Evolutionary conservation across 2,888 invertebrate genomes (phyloP), one percentile per base, ranked within the genome.

Genomic region (Eudemis profundana): DNA sequence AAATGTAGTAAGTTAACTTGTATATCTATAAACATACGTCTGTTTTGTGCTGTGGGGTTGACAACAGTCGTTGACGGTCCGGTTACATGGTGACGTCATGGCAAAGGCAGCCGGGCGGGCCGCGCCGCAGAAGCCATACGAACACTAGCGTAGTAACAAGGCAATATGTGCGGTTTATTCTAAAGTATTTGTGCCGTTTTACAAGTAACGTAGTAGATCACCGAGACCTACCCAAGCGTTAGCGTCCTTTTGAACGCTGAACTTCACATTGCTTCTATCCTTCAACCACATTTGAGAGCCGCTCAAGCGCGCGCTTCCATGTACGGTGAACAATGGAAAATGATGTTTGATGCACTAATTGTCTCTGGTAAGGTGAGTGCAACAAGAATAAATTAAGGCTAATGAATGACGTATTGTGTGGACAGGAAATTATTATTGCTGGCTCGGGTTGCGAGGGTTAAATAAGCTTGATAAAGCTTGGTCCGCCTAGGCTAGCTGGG

Each of bases 341-440:
- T 70, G 61, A 67, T 74, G 67, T 70, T 67, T 67, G 72, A 72
- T 75, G 76, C 77, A 76, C 75, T 75, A 76, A 78, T 80, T 81
- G 77, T 78, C 74, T 72, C 72, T 75, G 71, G 78, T 78, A 79
- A 89, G 86, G 87, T 87, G 84, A 85, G 85, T 85, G 86, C 83
- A 86, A 87, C 85, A 78, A 87, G 86, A 83, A 89, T 90, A 88
- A 90, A 90, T 91, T 90, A 89, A 88, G 87, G 88, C 82, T 90
- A 91, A 91, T 91, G 90, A 90, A 91, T 90, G 90, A 85, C 84
- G 88, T 89, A 89, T 90, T 90, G 89, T 86, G 77, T 80, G 81
- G 84, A 88, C 89, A 89, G 91, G 90, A 90, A 88, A 89, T 89
- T 87, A 85, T 90, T 90, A 90, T 88, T 89, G 84, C 81, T 78